Evolutionary conservation across 2,797 vertebrate species (phyloP), one percentile per base, ranked within the genome.

Genomic region (Limosa lapponica): DNA sequence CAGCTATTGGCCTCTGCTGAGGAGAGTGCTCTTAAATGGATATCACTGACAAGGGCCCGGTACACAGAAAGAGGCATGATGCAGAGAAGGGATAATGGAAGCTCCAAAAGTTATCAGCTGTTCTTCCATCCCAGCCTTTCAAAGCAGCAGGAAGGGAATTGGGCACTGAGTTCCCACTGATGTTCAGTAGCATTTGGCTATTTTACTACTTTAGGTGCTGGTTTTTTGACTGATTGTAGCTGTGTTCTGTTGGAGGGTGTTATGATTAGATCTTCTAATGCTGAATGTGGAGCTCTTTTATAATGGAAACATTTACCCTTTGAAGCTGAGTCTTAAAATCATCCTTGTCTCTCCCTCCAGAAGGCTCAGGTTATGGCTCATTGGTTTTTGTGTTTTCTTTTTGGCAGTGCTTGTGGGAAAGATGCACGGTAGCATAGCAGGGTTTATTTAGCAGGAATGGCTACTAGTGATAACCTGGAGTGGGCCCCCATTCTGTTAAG

Each of bases 1-100:
- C 54, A 95, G 75, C 82, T 91, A 88, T 96, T 90, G 88, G 91
- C 87, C 86, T 95, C 82, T 93, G 84, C 85, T 93, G 94, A 79
- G 80, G 74, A 88, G 80, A 91, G 69, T 80, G 81, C 81, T 95
- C 72, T 94, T 95, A 93, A 93, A 93, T 49, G 48, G 89, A 10
- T 88, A 92, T 87, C 67, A 69, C 87, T 95, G 71, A 90, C 84
- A 69, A 84, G 93, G 61, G 83, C 51, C 65, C 43, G 30, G 58
- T 64, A 25, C 37, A 80, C 57, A 80, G 69, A 83, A 89, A 89
- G 67, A 71, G 11, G 52, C 11, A 0, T 34, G 55, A 44, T 82
- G 30, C 81, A 77, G 78, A 91, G 49, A 28, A 74, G 28, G 65
- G 28, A 75, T 93, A 95, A 92, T 78, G 67, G 72, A 87, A 95